A percentile compares a stretch with the other conserved stretches of the same genome.
These are phyloP conservation scores for Tauraco erythrolophus DNA, from an alignment of 2,113 vertebrate genomes.

Conservation along the genomic window DNA sequence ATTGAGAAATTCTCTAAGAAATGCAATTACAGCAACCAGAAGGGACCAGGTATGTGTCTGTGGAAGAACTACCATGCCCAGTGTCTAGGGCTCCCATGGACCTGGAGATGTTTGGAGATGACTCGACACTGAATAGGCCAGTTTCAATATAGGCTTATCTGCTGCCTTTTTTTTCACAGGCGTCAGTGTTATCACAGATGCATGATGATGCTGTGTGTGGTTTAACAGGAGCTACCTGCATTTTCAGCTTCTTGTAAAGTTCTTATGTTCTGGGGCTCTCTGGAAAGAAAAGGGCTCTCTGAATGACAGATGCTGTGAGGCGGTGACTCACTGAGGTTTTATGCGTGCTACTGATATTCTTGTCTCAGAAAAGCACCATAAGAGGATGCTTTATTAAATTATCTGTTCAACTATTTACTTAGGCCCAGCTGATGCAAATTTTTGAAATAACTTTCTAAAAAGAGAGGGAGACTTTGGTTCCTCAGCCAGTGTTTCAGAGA, in stretches of 20 bases:
- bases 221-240: not conserved
- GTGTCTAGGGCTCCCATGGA: not conserved
- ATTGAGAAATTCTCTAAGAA: not conserved
- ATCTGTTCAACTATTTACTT: constrained; percentile 49
- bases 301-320: not conserved
- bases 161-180: not conserved
- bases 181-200: not conserved
- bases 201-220: not conserved
- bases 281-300: not conserved
- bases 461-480: not conserved
- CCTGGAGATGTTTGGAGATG: not conserved
- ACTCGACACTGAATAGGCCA: not conserved
- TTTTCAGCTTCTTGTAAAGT: not conserved
- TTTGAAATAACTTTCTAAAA: constrained; percentile 65
- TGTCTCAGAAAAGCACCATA: constrained; percentile 41
- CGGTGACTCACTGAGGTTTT: not conserved
- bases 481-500: not conserved
- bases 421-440: constrained; percentile 17
- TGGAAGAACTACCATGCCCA: not conserved
- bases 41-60: not conserved
- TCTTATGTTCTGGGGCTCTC: not conserved
- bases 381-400: constrained; percentile 54
- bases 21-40: not conserved
- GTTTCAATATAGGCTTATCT: not conserved
- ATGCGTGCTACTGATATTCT: constrained; percentile 4